phyloP scores from a whole-genome alignment of 2,888 invertebrate genomes.

The Epirrita christyi region DNA sequence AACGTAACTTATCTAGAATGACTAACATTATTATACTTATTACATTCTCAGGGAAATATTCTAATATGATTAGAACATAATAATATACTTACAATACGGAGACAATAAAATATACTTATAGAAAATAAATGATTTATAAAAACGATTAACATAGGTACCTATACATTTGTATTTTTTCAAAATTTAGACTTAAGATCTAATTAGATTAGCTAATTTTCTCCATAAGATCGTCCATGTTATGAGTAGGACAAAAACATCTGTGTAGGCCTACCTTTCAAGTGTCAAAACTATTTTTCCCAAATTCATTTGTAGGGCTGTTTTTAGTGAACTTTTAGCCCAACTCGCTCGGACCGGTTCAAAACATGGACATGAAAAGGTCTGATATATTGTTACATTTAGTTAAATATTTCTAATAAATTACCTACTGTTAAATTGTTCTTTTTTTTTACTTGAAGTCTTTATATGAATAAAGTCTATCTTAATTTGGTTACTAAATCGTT shows the following conservation, averaged over 20 bases:
- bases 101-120: slow-evolving; percentile 9
- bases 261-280: no score
- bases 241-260: slow-evolving; percentile 10
- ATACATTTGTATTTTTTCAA: slow-evolving; percentile 64
- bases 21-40: not conserved
- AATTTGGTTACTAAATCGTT: slow-evolving; percentile 26
- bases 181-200: slow-evolving; percentile 52
- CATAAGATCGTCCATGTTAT: slow-evolving; percentile 48
- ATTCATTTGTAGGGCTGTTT: no score
- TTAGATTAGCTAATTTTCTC: slow-evolving; percentile 53
- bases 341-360: no score
- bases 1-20: not conserved
- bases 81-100: no score
- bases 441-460: not conserved
- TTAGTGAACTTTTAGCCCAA: no score
- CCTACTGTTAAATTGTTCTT: no score
- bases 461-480: slow-evolving; percentile 18
- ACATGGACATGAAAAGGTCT: no score
- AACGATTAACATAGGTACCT: slow-evolving; percentile 33
- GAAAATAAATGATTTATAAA: slow-evolving; percentile 3
- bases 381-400: no score
- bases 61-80: slow-evolving; percentile 23
- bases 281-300: no score
- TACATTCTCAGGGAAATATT: slow-evolving; percentile 40
- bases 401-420: no score